Conservation (phyloP, 2,888 invertebrate genomes). For the Gastracanthus pulcherrimus region DNA sequence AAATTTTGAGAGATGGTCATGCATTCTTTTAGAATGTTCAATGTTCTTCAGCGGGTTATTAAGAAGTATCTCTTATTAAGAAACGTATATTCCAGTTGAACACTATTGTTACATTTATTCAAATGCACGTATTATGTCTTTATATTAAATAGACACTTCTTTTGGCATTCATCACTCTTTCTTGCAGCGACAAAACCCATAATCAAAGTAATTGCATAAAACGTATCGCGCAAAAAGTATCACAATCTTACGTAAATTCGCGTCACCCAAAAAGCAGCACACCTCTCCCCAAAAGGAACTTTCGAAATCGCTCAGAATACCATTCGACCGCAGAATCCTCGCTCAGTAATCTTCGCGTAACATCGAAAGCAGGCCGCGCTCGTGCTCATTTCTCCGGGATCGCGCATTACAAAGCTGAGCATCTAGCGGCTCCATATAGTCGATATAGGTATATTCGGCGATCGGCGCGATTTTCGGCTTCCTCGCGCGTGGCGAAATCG, state of each 20-base stretch:
- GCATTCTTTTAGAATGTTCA: no score
- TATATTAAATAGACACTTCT: no score
- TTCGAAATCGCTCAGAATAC: slow-evolving; percentile 8
- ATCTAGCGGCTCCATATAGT: neutral
- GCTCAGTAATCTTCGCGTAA: slow-evolving; percentile 26
- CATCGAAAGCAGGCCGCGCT: neutral
- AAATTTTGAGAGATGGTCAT: no score
- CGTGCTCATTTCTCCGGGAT: neutral
- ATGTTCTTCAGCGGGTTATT: no score
- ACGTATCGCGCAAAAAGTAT: no score
- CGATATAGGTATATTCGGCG: neutral
- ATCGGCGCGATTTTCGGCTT: neutral
- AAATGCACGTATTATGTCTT: no score
- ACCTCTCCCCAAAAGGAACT: neutral
- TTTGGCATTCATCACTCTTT: no score
- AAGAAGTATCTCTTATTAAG: no score
- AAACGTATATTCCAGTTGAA: no score
- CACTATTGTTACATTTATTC: no score
- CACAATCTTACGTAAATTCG: slow-evolving; percentile 39
- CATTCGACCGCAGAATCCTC: neutral
- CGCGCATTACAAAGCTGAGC: neutral
- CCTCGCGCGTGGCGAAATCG: slow-evolving; percentile 26
- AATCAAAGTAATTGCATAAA: no score
- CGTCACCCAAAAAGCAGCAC: neutral
- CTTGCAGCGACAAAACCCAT: no score